phyloP scores from a whole-genome alignment of 2,113 vertebrate species.

The Tenrec ecaudatus region DNA sequence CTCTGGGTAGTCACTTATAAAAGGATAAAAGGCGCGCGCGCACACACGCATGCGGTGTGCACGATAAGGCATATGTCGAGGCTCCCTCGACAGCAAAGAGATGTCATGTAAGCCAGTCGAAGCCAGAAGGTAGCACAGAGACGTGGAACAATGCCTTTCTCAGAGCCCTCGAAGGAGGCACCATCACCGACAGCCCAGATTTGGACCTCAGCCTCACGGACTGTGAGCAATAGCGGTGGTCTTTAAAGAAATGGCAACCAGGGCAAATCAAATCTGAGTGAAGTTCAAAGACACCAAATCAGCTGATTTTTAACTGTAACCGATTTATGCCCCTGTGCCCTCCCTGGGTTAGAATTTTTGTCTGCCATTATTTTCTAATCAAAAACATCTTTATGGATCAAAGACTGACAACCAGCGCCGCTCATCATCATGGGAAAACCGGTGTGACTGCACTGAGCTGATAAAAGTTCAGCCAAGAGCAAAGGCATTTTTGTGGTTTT shows the following conservation, averaged over 20 bases:
- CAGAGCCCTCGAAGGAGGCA: neutral
- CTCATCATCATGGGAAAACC: neutral
- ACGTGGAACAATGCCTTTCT: neutral
- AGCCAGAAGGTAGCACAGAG: neutral
- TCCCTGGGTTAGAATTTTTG: neutral
- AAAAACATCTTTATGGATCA: slow-evolving; percentile 12
- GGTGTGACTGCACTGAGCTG: neutral
- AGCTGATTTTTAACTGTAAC: neutral
- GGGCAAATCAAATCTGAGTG: neutral
- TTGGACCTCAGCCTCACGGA: neutral
- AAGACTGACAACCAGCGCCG: neutral
- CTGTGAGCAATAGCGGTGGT: neutral
- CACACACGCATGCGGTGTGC: neutral
- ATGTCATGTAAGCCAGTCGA: neutral
- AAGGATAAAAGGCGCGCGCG: neutral
- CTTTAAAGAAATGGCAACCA: neutral
- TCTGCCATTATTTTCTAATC: neutral
- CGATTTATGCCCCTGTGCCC: neutral
- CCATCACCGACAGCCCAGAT: neutral
- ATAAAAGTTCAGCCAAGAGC: neutral
- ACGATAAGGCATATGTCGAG: neutral
- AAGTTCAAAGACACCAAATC: slow-evolving; percentile 28
- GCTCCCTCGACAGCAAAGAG: neutral
- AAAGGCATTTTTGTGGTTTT: neutral
- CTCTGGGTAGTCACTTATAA: neutral